Evolutionary conservation across 2,797 vertebrate species (phyloP), one percentile per base, ranked within the genome.

Genomic region (Microcaecilia unicolor): DNA sequence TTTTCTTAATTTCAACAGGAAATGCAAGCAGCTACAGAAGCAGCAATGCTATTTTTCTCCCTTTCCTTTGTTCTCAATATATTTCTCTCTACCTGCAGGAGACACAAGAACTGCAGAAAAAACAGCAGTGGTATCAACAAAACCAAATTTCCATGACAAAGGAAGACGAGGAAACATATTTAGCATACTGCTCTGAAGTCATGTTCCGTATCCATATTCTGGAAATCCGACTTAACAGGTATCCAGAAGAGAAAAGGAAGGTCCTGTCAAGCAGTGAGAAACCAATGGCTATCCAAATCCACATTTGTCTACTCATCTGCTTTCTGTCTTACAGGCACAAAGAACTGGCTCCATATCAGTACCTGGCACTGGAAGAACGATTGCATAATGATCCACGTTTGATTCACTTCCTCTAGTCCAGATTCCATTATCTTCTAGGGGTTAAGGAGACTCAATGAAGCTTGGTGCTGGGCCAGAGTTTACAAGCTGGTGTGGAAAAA

Each of bases 51-150:
- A n/a, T n/a, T n/a, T n/a, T n/a, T n/a, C n/a, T n/a, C n/a, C n/a
- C n/a, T n/a, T n/a, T n/a, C n/a, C n/a, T n/a, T n/a, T n/a, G n/a
- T n/a, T n/a, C 14, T n/a, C 6, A 27, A 6, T 27, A 27, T 5
- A 4, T 19, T 18, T 18, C 11, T 30, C 18, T 20, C 17, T 31
- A 8, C 22, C 34, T 21, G 2, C 48, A 95, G 93, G 81, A 65
- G 7, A 78, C 69, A 1, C 57, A 77, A 43, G 79, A 85, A 44
- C 64, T 89, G 28, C 72, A 83, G 69, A 67, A 53, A 56, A 69
- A 80, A 26, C 71, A 89, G 38, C 70, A 58, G 12, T 81, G 76
- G 79, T 90, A 83, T 61, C 70, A 86, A 40, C 58, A 68, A 64
- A 85, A 83, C 31, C 60, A 74, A 64, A 47, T 54, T 10, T 51